A percentile compares a stretch with the other conserved stretches of the same genome.
Evolutionary conservation across 2,113 vertebrate genomes (phyloP).

Genomic region (Dromiciops gliroides): DNA sequence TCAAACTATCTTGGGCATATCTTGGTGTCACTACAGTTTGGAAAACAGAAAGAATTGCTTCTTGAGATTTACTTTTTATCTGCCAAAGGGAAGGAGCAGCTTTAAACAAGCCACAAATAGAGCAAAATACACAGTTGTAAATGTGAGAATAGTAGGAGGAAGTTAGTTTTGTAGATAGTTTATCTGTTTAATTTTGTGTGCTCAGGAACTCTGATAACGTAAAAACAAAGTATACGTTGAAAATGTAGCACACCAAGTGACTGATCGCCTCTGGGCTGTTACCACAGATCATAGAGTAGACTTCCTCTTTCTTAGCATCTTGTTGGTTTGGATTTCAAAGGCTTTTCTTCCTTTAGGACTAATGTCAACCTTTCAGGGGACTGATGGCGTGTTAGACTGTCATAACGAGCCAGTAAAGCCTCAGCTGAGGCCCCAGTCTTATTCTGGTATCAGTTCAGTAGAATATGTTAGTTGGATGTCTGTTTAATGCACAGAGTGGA

Average conservation of each 20-base stretch:
- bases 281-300: background rate
- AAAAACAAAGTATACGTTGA: background rate
- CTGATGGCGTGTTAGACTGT: background rate
- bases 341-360: background rate
- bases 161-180: conserved; percentile 14
- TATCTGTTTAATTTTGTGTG: background rate
- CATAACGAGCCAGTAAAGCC: background rate
- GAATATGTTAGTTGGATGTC: background rate
- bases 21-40: conserved; percentile 20
- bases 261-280: background rate
- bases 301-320: background rate
- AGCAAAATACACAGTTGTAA: background rate
- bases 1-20: background rate
- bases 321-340: background rate
- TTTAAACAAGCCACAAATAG: conserved; percentile 12
- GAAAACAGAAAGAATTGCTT: conserved; percentile 35
- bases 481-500: background rate
- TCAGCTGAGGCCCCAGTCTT: background rate
- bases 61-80: conserved; percentile 45
- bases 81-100: conserved; percentile 22
- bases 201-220: background rate
- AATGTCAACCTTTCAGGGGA: background rate
- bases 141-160: conserved; percentile 22
- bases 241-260: background rate
- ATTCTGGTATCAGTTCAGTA: conserved; percentile 12